Percentiles rank a stretch among this genome's conserved stretches.
Evolutionary conservation across 2,888 invertebrate genomes (phyloP).

Genomic region (Drosophila algonquin): DNA sequence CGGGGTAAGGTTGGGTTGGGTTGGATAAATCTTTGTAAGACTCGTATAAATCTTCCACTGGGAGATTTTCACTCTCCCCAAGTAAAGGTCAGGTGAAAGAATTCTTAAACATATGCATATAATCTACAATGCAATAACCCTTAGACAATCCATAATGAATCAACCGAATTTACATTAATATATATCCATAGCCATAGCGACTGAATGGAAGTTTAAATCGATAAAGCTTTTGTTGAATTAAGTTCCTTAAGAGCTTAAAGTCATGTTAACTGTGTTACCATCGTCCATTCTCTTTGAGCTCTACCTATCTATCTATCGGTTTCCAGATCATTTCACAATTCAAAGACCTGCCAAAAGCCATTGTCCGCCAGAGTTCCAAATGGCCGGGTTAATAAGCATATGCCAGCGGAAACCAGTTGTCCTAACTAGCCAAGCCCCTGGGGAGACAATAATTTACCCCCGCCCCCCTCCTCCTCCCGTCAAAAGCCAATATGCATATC

Average conservation of each 20-base stretch:
- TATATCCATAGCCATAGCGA: not conserved
- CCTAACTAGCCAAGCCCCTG: slow-evolving; percentile 37
- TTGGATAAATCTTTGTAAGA: no score
- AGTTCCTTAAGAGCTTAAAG: slow-evolving; percentile 13
- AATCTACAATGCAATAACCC: no score
- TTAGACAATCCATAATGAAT: no score
- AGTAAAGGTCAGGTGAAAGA: no score
- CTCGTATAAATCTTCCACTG: not conserved
- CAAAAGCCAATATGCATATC: slow-evolving; percentile 44
- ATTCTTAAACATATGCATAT: no score
- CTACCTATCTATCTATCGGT: slow-evolving; percentile 9
- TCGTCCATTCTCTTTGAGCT: slow-evolving; percentile 29
- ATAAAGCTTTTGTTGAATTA: not conserved
- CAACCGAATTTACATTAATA: not conserved
- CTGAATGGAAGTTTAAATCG: not conserved
- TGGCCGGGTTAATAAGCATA: slow-evolving; percentile 64
- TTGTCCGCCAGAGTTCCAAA: slow-evolving; percentile 32
- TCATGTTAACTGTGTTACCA: not conserved
- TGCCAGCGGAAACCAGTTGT: slow-evolving; percentile 52
- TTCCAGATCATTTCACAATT: slow-evolving; percentile 34
- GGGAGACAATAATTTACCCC: slow-evolving; percentile 24
- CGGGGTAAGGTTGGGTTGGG: not conserved
- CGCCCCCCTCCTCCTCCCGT: slow-evolving; percentile 1
- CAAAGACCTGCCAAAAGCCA: slow-evolving; percentile 24
- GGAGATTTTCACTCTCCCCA: not conserved